phyloP scores from a whole-genome alignment of 1,140 invertebrate species.

The Drosophila punjabiensis region DNA sequence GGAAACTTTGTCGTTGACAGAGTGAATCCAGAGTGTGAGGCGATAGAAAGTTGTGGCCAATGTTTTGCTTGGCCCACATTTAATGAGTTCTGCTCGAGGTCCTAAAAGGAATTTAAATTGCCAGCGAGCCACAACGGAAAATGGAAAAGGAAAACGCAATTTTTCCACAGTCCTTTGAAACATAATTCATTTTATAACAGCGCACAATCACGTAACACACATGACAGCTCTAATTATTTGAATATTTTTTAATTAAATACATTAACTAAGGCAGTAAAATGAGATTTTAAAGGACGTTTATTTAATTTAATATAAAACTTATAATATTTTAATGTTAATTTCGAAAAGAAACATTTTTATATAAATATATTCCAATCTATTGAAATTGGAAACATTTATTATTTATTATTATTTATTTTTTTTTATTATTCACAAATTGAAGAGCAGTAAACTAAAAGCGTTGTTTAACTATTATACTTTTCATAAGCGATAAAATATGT shows the following conservation, averaged over 20 bases:
- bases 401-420: too few species aligned
- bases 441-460: too few species aligned
- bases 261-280: not conserved
- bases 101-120: constrained; percentile 35
- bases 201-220: not conserved
- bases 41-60: constrained; percentile 45
- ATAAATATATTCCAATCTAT: too few species aligned
- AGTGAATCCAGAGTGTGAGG: constrained; percentile 43
- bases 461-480: too few species aligned
- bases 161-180: not conserved
- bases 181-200: constrained; percentile 23
- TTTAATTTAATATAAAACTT: too few species aligned
- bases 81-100: constrained; percentile 43
- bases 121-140: constrained; percentile 15
- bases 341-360: too few species aligned
- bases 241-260: constrained; percentile 1
- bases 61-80: constrained; percentile 63
- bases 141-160: constrained; percentile 8
- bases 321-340: too few species aligned
- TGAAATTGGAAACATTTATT: too few species aligned
- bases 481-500: too few species aligned
- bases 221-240: constrained; percentile 2
- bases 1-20: constrained; percentile 36
- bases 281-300: not conserved
- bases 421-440: too few species aligned